These are phyloP conservation scores for Lipotes vexillifer DNA, from an alignment of 2,113 vertebrate genomes.

Conservation along the genomic window DNA sequence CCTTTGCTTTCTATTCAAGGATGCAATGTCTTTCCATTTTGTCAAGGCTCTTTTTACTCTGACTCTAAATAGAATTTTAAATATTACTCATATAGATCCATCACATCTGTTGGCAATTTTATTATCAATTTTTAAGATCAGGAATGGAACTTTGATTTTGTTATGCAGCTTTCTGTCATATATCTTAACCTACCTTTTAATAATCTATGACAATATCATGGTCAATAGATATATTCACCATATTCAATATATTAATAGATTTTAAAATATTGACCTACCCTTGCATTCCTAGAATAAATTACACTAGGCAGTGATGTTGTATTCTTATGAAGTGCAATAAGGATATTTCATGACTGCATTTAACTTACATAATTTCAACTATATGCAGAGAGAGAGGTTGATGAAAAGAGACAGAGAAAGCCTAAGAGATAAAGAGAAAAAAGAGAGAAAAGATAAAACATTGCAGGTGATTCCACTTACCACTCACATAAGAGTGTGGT, in stretches of 20 bases:
- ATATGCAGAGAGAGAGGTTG: not conserved
- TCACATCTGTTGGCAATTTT: not conserved
- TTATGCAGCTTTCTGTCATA: not conserved
- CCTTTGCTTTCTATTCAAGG: not conserved
- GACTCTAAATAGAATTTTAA: not conserved
- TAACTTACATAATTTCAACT: not conserved
- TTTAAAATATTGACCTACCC: not conserved
- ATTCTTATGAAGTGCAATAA: not conserved
- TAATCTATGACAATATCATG: not conserved
- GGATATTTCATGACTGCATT: not conserved
- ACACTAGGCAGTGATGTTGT: not conserved
- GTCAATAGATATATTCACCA: not conserved
- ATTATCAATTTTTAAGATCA: not conserved
- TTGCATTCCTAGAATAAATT: not conserved
- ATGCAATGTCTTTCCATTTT: not conserved
- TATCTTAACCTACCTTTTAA: not conserved
- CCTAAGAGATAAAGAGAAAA: not conserved
- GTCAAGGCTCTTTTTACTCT: not conserved
- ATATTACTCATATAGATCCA: not conserved
- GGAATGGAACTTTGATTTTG: not conserved
- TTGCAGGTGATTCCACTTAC: not conserved
- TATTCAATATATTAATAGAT: not conserved
- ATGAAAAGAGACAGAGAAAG: not conserved
- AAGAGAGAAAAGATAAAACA: not conserved
- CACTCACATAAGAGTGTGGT: not conserved